Percentiles rank a stretch among this genome's conserved stretches.
phyloP scores from a whole-genome alignment of 2,797 vertebrate genomes.

The Bovichtus variegatus region DNA sequence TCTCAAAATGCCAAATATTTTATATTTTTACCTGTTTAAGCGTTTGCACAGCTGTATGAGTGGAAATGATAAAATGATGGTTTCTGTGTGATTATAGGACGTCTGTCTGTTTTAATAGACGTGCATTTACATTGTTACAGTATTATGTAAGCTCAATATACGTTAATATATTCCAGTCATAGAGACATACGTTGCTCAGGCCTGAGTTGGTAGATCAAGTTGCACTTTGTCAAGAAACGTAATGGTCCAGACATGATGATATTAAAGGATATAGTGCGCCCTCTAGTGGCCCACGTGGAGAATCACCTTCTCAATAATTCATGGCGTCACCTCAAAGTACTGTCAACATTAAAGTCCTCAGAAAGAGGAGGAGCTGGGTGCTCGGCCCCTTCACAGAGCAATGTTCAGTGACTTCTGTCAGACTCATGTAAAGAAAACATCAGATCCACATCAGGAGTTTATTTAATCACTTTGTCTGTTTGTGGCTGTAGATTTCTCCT shows the following conservation, averaged over 20 bases:
- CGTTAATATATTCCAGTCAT: conserved; percentile 1
- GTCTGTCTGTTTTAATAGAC: conserved; percentile 6
- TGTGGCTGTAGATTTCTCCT: too few relatives aligned
- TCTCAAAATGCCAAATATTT: neutral
- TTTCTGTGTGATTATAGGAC: conserved; percentile 23
- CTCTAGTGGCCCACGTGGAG: conserved; percentile 41
- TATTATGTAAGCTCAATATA: too few relatives aligned
- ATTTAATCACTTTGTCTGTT: too few relatives aligned
- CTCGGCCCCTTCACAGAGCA: too few relatives aligned
- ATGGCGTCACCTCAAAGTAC: neutral
- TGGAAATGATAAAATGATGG: conserved; percentile 39
- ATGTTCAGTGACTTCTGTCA: too few relatives aligned
- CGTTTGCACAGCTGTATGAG: conserved; percentile 13
- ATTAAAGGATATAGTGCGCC: conserved; percentile 15
- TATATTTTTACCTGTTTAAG: too few relatives aligned
- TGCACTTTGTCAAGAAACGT: neutral
- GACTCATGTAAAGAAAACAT: too few relatives aligned
- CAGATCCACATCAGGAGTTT: too few relatives aligned
- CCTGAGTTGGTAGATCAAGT: neutral
- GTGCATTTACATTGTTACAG: neutral
- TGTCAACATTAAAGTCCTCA: too few relatives aligned
- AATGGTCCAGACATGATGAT: neutral
- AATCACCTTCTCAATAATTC: neutral
- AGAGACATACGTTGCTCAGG: neutral
- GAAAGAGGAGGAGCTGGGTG: too few relatives aligned